A percentile compares a stretch with the other conserved stretches of the same genome.
phyloP scores from a whole-genome alignment of 2,113 vertebrate species.

The Reinhardtius hippoglossoides region DNA sequence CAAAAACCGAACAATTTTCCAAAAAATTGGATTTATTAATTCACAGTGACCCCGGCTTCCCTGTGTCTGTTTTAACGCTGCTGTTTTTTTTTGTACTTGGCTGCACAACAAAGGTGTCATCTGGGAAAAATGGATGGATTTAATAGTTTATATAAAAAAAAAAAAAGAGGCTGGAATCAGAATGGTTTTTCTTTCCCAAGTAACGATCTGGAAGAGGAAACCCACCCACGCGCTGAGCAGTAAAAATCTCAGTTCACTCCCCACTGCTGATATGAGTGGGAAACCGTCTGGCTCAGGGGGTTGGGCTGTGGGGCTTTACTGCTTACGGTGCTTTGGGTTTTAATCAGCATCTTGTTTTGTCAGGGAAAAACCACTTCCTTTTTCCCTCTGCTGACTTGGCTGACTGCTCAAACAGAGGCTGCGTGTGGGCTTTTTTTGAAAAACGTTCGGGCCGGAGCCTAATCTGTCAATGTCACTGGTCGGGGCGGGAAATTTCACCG shows the following conservation, averaged over 20 bases:
- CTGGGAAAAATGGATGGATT: neutral
- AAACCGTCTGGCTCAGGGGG: constrained; percentile 35
- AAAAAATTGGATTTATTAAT: too few species aligned
- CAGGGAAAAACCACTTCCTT: constrained; percentile 51
- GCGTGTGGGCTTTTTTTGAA: constrained; percentile 41
- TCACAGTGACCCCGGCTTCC: neutral
- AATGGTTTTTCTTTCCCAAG: neutral
- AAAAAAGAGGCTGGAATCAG: constrained; percentile 17
- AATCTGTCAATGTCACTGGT: constrained; percentile 29
- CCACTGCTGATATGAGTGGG: constrained; percentile 37
- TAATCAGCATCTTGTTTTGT: constrained; percentile 66
- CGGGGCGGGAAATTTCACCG: constrained; percentile 10
- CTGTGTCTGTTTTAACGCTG: neutral
- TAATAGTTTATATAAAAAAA: neutral
- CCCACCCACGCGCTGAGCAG: neutral
- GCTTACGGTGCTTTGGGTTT: constrained; percentile 58
- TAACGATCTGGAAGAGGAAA: neutral
- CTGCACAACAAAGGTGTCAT: neutral
- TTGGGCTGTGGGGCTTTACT: constrained; percentile 29
- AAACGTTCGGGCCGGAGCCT: constrained; percentile 37
- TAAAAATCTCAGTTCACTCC: constrained; percentile 24
- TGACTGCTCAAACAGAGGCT: constrained; percentile 19
- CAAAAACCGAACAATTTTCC: too few species aligned
- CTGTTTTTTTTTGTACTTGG: constrained; percentile 17
- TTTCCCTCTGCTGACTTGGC: constrained; percentile 43